Evolutionary conservation across 2,797 vertebrate species (phyloP).

Genomic region (Aphelocoma californica): DNA sequence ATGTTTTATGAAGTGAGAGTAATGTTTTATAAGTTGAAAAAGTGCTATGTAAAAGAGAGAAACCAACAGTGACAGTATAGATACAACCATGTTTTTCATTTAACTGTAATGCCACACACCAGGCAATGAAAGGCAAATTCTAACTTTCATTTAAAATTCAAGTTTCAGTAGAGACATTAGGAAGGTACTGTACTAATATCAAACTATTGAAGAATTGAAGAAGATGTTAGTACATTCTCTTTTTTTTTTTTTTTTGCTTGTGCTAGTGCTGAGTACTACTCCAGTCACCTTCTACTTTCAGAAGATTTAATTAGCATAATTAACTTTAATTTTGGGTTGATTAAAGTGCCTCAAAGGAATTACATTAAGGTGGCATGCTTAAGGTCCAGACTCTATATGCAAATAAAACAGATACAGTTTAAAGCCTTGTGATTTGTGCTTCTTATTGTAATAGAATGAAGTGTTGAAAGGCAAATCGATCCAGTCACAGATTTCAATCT

Average conservation of each 20-base stretch:
- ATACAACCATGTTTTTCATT: not conserved
- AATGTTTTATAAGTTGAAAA: not conserved
- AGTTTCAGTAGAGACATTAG: not conserved
- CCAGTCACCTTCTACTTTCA: constrained; percentile 19
- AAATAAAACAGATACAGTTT: not conserved
- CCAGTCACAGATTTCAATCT: not conserved
- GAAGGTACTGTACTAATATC: not conserved
- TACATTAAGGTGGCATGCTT: not conserved
- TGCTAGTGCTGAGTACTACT: not conserved
- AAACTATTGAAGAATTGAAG: constrained; percentile 7
- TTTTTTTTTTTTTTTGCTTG: not conserved
- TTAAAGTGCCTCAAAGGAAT: constrained; percentile 8
- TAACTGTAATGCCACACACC: not conserved
- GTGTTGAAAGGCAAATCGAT: not conserved
- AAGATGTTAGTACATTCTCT: not conserved
- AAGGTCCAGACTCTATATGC: not conserved
- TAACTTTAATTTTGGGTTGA: constrained; percentile 22
- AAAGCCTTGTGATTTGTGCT: not conserved
- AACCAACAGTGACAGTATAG: not conserved
- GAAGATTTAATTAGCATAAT: constrained; percentile 23
- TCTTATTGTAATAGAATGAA: not conserved
- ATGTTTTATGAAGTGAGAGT: not conserved
- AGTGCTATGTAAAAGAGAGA: not conserved
- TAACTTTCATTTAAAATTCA: constrained; percentile 1
- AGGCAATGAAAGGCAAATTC: not conserved